phyloP scores from a whole-genome alignment of 2,888 invertebrate species.

The Noctua janthe region DNA sequence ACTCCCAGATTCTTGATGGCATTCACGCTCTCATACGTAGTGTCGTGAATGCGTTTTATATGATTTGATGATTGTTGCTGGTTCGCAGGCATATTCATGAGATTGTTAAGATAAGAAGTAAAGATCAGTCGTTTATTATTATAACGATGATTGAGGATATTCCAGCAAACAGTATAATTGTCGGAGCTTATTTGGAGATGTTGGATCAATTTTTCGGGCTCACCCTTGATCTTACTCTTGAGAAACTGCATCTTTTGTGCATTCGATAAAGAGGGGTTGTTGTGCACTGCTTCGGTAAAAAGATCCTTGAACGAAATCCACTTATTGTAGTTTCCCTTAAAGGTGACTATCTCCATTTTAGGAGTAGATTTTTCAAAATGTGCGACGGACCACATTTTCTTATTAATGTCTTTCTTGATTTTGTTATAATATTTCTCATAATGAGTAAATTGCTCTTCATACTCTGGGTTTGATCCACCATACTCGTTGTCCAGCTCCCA shows the following conservation, averaged over 20 bases:
- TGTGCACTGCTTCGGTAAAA: too few species aligned
- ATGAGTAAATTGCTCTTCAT: too few species aligned
- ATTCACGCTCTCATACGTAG: slow-evolving; percentile 17
- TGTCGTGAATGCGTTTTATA: slow-evolving; percentile 26
- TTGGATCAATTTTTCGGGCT: slow-evolving; percentile 7
- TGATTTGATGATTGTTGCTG: slow-evolving; percentile 14
- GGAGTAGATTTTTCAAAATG: slow-evolving; percentile 24
- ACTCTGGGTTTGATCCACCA: too few species aligned
- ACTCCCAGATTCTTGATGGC: slow-evolving; percentile 31
- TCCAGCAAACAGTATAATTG: slow-evolving; percentile 6
- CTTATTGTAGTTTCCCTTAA: too few species aligned
- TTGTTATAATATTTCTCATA: too few species aligned
- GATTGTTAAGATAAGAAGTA: slow-evolving; percentile 9
- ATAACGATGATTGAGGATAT: slow-evolving; percentile 31
- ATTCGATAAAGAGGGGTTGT: too few species aligned
- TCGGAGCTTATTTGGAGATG: slow-evolving; percentile 7
- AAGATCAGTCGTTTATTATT: slow-evolving; percentile 25
- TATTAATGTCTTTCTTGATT: slow-evolving; percentile 6
- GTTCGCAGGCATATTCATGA: slow-evolving; percentile 21
- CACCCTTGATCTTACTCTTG: too few species aligned
- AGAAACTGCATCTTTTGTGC: too few species aligned
- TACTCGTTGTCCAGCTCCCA: too few species aligned
- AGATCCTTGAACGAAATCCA: too few species aligned
- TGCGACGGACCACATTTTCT: slow-evolving; percentile 25
- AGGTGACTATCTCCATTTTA: neutral